Percentiles rank a stretch among this genome's conserved stretches.
These are phyloP conservation scores for Caenorhabditis zanzibari DNA, from an alignment of 2,888 invertebrate species.

Conservation along the genomic window DNA sequence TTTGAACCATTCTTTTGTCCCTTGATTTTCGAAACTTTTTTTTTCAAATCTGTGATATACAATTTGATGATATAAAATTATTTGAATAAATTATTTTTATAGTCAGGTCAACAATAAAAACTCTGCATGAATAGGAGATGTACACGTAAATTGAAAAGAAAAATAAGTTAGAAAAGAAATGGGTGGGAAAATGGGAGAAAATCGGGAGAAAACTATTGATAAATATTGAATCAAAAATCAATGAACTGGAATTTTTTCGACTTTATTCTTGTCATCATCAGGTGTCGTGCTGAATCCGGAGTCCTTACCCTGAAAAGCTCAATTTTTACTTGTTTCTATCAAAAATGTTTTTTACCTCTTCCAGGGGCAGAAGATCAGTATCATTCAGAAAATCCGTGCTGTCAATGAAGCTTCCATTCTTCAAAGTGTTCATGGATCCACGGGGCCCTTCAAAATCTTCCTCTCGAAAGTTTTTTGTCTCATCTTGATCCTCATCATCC, in stretches of 20 bases:
- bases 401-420: slow-evolving; percentile 12
- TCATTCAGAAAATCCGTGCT: slow-evolving; percentile 16
- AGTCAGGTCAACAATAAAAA: not conserved
- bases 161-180: not conserved
- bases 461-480: slow-evolving; percentile 64
- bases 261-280: slow-evolving; percentile 33
- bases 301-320: slow-evolving; percentile 30
- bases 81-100: not conserved
- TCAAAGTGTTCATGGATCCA: slow-evolving; percentile 33
- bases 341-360: slow-evolving; percentile 37
- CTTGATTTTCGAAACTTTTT: no score
- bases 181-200: no score
- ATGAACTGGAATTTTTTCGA: slow-evolving; percentile 3
- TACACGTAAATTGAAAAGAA: not conserved
- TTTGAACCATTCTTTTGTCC: no score
- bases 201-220: slow-evolving; percentile 24
- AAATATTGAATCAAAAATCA: not conserved
- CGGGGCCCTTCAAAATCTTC: slow-evolving; percentile 53
- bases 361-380: not conserved
- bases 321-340: not conserved
- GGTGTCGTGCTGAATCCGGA: slow-evolving; percentile 64
- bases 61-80: not conserved
- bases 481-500: slow-evolving; percentile 62
- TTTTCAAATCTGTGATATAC: slow-evolving; percentile 7
- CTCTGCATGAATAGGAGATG: not conserved